Evolutionary conservation across 2,797 vertebrate species (phyloP), one percentile per base, ranked within the genome.

Genomic region (Aphelocoma californica): DNA sequence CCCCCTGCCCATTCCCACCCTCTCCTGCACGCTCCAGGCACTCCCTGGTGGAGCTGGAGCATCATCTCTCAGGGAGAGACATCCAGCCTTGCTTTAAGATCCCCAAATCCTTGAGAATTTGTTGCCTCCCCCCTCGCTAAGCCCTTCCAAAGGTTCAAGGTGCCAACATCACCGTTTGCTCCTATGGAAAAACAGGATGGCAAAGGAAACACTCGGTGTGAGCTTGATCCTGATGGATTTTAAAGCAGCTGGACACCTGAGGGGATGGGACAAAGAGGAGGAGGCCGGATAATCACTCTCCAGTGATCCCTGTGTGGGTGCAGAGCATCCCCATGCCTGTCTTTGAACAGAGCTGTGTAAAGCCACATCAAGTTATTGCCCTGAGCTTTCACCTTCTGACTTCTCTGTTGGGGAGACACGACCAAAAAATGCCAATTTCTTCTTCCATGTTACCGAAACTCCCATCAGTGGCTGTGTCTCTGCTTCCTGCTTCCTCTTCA

Each of bases 201-300:
- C 2, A 9, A 47, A 81, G 74, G 86, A 74, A 86, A 56, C 45
- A 4, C 19, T 57, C 5, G 6, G 40, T 48, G 56, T 29, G 60
- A 64, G 69, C 38, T 87, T 14, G 42, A 32, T 87, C 34, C 78
- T 61, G 74, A n/a, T 61, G 67, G 71, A 48, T 82, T 94, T 95
- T 66, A 64, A 18, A 77, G 78, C 66, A 58, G 24, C n/a, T 29
- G 40, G 88, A 62, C 53, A 61, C 42, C 42, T 51, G 78, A 91
- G 62, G 47, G 69, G 81, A 58, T 58, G 67, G 47, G 31, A 79
- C 29, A n/a, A 75, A 83, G 61, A 81, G 66, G 17, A 84, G 44
- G 14, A 86, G 6, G 29, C 3, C 28, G 60, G 45, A 38, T 5
- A 34, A 58, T 38, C 62, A 10, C 50, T 13, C 0, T 20, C 23